These are phyloP conservation scores for Drosophila ficusphila DNA, from an alignment of 1,140 invertebrate genomes.

Conservation along the genomic window DNA sequence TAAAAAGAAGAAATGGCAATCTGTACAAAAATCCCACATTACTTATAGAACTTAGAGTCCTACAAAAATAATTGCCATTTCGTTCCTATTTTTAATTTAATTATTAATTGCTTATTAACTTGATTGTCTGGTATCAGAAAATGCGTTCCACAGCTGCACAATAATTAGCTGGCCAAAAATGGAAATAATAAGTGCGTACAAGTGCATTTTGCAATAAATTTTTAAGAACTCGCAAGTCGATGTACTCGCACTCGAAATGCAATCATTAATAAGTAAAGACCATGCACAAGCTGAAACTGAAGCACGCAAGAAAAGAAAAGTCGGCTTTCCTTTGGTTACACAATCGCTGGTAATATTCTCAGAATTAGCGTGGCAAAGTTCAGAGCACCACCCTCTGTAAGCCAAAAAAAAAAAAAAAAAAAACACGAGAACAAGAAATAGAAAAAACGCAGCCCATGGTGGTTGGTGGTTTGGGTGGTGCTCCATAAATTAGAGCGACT, in stretches of 20 bases:
- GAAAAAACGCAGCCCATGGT: too few relatives aligned
- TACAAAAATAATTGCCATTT: too few relatives aligned
- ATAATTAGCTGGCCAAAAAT: not conserved
- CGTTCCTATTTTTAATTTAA: too few relatives aligned
- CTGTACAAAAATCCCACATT: too few relatives aligned
- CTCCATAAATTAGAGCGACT: slow-evolving; percentile 64
- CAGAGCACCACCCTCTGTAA: slow-evolving; percentile 5
- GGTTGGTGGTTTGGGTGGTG: slow-evolving; percentile 9
- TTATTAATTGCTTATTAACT: too few relatives aligned
- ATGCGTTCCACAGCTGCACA: not conserved
- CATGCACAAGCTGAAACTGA: not conserved
- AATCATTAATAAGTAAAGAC: slow-evolving; percentile 10
- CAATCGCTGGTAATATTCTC: slow-evolving; percentile 8
- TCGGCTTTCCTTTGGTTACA: slow-evolving; percentile 34
- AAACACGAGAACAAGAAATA: too few relatives aligned
- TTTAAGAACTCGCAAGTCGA: not conserved
- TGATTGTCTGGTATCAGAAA: not conserved
- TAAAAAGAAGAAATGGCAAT: too few relatives aligned
- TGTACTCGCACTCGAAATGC: not conserved
- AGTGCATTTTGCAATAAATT: not conserved
- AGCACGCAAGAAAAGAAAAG: slow-evolving; percentile 12
- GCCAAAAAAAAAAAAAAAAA: not conserved
- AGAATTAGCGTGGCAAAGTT: slow-evolving; percentile 49
- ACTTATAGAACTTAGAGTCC: too few relatives aligned
- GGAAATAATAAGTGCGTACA: too few relatives aligned